Conservation (phyloP, 2,113 vertebrate genomes). For the Propithecus coquereli region DNA sequence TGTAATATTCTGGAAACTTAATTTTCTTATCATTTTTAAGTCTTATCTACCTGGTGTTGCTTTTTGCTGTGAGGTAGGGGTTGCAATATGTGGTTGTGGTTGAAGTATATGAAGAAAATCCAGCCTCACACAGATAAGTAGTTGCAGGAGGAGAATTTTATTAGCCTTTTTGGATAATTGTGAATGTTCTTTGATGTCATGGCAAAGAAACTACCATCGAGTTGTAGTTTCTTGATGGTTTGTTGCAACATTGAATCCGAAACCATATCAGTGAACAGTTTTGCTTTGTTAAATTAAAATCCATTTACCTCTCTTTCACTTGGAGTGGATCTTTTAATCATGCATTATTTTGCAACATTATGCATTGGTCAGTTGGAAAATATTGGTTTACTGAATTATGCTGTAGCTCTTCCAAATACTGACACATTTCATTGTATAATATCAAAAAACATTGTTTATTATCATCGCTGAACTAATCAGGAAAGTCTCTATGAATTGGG, state of each 20-base stretch:
- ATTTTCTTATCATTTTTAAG: slow-evolving; percentile 12
- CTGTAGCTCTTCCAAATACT: not conserved
- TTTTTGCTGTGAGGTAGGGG: not conserved
- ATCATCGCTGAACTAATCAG: not conserved
- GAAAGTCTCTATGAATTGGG: not conserved
- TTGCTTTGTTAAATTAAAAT: slow-evolving; percentile 40
- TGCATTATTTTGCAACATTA: slow-evolving; percentile 12
- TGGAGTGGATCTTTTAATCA: not conserved
- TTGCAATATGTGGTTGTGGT: not conserved
- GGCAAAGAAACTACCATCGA: not conserved
- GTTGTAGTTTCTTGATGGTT: slow-evolving; percentile 16
- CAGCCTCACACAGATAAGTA: not conserved
- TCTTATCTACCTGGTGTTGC: slow-evolving; percentile 5
- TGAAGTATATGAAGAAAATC: slow-evolving; percentile 1
- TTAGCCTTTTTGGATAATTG: slow-evolving; percentile 26
- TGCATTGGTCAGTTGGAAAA: not conserved
- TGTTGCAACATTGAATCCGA: not conserved
- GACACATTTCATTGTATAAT: not conserved
- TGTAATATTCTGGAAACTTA: not conserved
- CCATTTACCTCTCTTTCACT: slow-evolving; percentile 19
- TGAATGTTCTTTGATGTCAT: not conserved
- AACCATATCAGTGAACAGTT: not conserved
- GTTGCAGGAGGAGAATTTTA: slow-evolving; percentile 13
- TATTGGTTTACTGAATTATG: not conserved
- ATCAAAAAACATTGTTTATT: not conserved